phyloP scores from a whole-genome alignment of 1,140 invertebrate genomes.

The roundworm (Caenorhabditis elegans) region WBcel235 BX284603.4:10789501-10790000 shows the following conservation, averaged over 20 bases:
- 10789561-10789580: too few relatives aligned
- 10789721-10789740: constrained; percentile 93
- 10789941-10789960: constrained; percentile 92
- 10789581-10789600: too few relatives aligned
- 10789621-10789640: not conserved
- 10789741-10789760: constrained; percentile 85
- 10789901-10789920: constrained; percentile 97
- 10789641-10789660: constrained; percentile 66
- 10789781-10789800: not conserved
- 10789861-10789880: constrained; percentile 90
- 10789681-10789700: constrained; percentile 87
- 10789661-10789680: constrained; percentile 72
- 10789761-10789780: too few relatives aligned
- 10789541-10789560: too few relatives aligned
- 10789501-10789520: constrained; percentile 94
- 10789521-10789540: too few relatives aligned
- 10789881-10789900: constrained; percentile 97
- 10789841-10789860: constrained; percentile 91
- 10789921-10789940: constrained; percentile 93
- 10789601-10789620: not conserved
- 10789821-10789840: constrained; percentile 91
- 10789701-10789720: constrained; percentile 88
- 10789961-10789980: too few relatives aligned
- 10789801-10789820: constrained; percentile 75
- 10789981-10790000: too few relatives aligned